These are phyloP conservation scores for Pithys albifrons DNA, from an alignment of 2,113 vertebrate species.

Conservation along the genomic window DNA sequence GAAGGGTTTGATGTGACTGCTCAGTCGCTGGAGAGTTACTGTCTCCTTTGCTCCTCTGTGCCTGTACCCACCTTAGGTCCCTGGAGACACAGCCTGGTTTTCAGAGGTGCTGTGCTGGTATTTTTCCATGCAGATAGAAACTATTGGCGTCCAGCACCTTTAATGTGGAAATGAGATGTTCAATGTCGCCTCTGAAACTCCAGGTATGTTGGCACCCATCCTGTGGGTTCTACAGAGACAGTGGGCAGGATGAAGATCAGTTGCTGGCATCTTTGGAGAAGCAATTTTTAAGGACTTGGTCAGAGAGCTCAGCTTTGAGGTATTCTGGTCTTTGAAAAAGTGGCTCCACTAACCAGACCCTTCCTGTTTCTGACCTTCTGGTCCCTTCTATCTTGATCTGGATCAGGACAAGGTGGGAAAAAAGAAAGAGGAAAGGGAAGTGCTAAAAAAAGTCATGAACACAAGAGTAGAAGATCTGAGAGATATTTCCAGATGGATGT, in stretches of 20 bases:
- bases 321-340: not conserved
- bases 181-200: not conserved
- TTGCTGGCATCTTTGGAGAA: not conserved
- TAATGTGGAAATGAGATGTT: not conserved
- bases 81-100: not conserved
- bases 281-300: not conserved
- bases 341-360: not conserved
- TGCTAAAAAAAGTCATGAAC: not conserved
- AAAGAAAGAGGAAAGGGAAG: not conserved
- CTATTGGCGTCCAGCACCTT: not conserved
- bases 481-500: slow-evolving; percentile 69
- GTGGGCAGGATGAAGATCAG: not conserved
- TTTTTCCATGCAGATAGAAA: not conserved
- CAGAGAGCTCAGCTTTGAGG: not conserved
- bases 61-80: not conserved
- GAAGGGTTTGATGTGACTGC: not conserved
- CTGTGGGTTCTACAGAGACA: fast-evolving
- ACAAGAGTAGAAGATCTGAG: not conserved
- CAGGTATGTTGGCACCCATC: not conserved
- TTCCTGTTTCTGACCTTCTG: not conserved
- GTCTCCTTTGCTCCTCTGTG: not conserved
- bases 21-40: not conserved
- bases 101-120: not conserved
- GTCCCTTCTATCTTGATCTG: not conserved
- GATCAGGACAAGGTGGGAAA: not conserved